phyloP scores from a whole-genome alignment of 2,888 invertebrate genomes.

The Teleiodes luculella region DNA sequence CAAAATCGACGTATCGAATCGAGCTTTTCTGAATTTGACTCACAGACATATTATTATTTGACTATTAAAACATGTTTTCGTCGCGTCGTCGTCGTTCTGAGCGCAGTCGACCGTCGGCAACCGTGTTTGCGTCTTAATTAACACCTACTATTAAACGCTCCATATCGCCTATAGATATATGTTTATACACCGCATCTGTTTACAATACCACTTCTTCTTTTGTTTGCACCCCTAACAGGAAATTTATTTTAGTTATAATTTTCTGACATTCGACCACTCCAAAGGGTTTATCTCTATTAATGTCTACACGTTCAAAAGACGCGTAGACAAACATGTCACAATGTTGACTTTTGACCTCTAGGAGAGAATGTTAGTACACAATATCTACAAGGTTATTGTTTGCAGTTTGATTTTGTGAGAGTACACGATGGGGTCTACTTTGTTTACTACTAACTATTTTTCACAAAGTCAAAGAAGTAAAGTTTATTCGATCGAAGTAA shows the following conservation, averaged over 20 bases:
- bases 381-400: conserved; percentile 2
- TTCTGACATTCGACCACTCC: conserved; percentile 66
- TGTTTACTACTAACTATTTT: no score
- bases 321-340: conserved; percentile 43
- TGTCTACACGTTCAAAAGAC: conserved; percentile 34
- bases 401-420: background rate
- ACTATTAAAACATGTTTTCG: background rate
- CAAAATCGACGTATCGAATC: no score
- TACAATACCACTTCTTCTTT: conserved; percentile 58
- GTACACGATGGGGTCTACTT: no score
- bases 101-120: conserved; percentile 18
- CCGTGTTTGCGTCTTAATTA: conserved; percentile 56
- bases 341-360: conserved; percentile 51
- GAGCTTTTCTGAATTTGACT: no score
- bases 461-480: no score
- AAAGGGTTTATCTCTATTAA: conserved; percentile 52
- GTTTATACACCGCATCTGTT: conserved; percentile 64
- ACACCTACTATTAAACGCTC: conserved; percentile 68
- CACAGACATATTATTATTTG: background rate
- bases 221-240: conserved; percentile 72
- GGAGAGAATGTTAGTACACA: conserved; percentile 1
- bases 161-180: conserved; percentile 67
- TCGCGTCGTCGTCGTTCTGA: background rate
- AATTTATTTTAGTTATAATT: conserved; percentile 76
- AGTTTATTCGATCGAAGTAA: no score